Percentiles rank a stretch among this genome's conserved stretches.
Evolutionary conservation across 2,113 vertebrate genomes (phyloP).

Genomic region (Hyperoodon ampullatus): DNA sequence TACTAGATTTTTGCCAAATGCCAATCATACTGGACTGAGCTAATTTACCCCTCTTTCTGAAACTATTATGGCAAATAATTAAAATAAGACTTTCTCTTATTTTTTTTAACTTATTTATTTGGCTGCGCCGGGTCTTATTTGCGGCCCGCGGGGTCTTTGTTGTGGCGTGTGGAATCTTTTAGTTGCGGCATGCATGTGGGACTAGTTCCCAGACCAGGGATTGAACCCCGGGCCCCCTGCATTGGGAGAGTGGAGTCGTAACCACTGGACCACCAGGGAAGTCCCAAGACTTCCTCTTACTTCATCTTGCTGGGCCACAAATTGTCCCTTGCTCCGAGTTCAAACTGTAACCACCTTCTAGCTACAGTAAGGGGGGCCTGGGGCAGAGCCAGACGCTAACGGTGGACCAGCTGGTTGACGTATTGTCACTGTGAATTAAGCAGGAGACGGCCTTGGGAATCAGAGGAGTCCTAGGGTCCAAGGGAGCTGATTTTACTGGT

Average conservation of each 20-base stretch:
- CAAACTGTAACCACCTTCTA: background rate
- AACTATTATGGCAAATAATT: constrained; percentile 56
- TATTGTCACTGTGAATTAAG: background rate
- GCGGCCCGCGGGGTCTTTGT: too few relatives aligned
- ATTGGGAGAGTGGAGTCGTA: too few relatives aligned
- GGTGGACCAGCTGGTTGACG: background rate
- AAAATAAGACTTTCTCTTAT: constrained; percentile 73
- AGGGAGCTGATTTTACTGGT: background rate
- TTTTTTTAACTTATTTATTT: too few relatives aligned
- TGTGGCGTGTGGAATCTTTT: too few relatives aligned
- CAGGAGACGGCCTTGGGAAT: background rate
- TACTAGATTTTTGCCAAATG: constrained; percentile 73
- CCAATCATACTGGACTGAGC: constrained; percentile 47
- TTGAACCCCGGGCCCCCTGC: too few relatives aligned
- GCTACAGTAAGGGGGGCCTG: background rate
- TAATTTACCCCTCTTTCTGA: constrained; percentile 66
- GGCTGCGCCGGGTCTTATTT: too few relatives aligned
- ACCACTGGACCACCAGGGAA: too few relatives aligned
- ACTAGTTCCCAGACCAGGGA: too few relatives aligned
- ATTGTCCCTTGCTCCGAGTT: background rate
- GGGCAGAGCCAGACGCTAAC: background rate
- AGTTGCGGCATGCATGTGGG: too few relatives aligned
- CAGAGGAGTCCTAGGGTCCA: too few relatives aligned
- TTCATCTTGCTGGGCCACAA: background rate
- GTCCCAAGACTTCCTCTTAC: constrained; percentile 69